Base-by-base conservation (phyloP, 2,888 invertebrate species). In the Coremacera marginata region DNA sequence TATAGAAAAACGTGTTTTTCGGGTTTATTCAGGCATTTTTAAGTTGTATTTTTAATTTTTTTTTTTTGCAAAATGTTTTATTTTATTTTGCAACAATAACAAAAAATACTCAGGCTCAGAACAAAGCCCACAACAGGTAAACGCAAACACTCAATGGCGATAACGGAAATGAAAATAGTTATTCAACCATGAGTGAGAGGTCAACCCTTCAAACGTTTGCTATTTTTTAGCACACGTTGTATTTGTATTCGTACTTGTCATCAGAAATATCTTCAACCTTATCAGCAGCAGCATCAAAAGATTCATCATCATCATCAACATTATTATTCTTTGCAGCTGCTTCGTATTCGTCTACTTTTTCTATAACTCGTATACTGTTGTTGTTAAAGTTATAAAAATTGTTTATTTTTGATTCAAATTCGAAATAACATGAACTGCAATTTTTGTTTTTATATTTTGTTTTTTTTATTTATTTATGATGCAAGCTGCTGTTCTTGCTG, bases 121-220 rank as follows among this genome's bases (percentile, higher is more conserved):
- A 19, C 65, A 11, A 16, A 67, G 14, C 19, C 37, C 67, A 67
- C 67, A 37, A 31, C 19, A 44, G 44, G 11, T 44, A 3, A 11
- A 9, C 37, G 14, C 22, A 60, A 14, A 60, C 60, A n/a, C 34
- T 19, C 67, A n/a, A 11, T 44, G 14, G 22, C 9, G 16, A 34
- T 44, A 67, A 67, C 44, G 22, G 44, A 67, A 44, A 44, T 44
- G 19, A 44, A 67, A 44, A 60, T 67, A 44, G 19, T 67, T 37
- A 3, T 22, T 14, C 16, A 8, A 67, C n/a, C 44, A 37, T 67
- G 67, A 34, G 2, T 9, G 9, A 67, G 8, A 11, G n/a, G 11
- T 44, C 22, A 22, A 16, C 67, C 11, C 34, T 22, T 67, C 19
- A 11, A 44, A 44, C 44, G 44, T 11, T 44, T 11, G 2, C 11